Percentiles rank a stretch among this genome's conserved stretches.
Conservation (phyloP, 2,797 vertebrate genomes). For the Carcharodon carcharias region DNA sequence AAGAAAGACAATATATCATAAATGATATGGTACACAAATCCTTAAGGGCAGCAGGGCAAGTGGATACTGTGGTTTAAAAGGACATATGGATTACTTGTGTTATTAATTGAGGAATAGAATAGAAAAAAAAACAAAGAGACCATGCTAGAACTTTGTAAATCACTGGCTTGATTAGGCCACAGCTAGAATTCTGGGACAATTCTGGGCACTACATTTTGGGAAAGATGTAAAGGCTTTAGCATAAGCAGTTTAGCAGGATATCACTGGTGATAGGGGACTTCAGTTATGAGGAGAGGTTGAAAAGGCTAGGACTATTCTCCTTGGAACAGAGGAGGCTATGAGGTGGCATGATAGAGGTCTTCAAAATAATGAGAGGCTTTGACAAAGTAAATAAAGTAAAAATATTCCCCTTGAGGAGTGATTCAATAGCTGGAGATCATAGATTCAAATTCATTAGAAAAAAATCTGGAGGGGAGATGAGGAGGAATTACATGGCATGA, state of each 20-base stretch:
- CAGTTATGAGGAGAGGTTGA: not conserved
- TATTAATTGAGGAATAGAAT: not conserved
- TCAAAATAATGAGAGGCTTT: not conserved
- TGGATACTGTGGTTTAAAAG: not conserved
- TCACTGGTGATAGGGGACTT: not conserved
- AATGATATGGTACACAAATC: not conserved
- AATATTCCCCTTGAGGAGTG: not conserved
- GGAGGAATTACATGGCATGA: not conserved
- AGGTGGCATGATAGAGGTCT: no score
- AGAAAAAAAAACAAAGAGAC: no score
- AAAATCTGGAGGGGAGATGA: not conserved
- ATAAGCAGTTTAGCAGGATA: not conserved
- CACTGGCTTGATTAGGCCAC: not conserved
- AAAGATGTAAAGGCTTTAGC: not conserved
- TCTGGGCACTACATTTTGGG: not conserved
- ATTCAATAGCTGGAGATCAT: not conserved
- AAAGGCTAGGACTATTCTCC: not conserved
- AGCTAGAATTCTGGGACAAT: not conserved
- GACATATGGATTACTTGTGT: not conserved
- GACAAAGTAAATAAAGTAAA: not conserved
- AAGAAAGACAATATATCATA: not conserved
- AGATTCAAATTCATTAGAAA: not conserved
- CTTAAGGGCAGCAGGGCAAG: not conserved
- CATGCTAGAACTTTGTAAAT: not conserved
- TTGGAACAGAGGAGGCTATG: not conserved